Evolutionary conservation across 2,797 vertebrate species (phyloP), one percentile per base, ranked within the genome.

Genomic region (Ceryle rudis): DNA sequence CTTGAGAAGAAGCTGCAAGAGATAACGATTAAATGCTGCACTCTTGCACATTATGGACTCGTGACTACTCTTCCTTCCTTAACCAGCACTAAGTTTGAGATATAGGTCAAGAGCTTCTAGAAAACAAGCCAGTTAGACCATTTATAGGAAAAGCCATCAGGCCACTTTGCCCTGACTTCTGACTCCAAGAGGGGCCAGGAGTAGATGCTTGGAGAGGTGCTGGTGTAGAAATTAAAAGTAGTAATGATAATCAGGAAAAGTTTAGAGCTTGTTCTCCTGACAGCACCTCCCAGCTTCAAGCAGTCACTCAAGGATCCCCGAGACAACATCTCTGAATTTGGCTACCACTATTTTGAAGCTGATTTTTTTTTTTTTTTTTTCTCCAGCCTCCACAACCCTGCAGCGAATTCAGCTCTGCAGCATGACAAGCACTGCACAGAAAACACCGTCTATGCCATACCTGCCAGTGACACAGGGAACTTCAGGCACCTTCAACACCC

Each of bases 111-210:
- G 64, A 89, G 42, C 31, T 83, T 57, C 65, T 31, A 44, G 42
- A 83, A 70, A 33, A 74, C 35, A 41, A 81, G 17, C 10, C 60
- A 88, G 80, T n/a, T 41, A 88, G 41, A 77, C 19, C 1, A 0
- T 17, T 61, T 69, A 69, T 21, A 91, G 52, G 74, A 91, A 86
- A 84, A 89, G 28, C 37, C 60, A 57, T 39, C 26, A 61, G 61
- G 67, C 33, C 46, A 74, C 52, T 22, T 52, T 77, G 60, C 15
- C 92, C 78, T 22, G 20, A 73, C 33, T 81, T 67, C 66, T 52
- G 16, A 28, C 58, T 70, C 70, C 61, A 61, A 15, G 10, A 64
- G 21, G 33, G 41, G 20, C 54, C 71, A 65, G 49, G 3, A 93
- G 23, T 10, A 2, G n/a, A n/a, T 60, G 47, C 42, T 49, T 39